Evolutionary conservation across 2,888 invertebrate species (phyloP).

Genomic region (Bembecia ichneumoniformis): DNA sequence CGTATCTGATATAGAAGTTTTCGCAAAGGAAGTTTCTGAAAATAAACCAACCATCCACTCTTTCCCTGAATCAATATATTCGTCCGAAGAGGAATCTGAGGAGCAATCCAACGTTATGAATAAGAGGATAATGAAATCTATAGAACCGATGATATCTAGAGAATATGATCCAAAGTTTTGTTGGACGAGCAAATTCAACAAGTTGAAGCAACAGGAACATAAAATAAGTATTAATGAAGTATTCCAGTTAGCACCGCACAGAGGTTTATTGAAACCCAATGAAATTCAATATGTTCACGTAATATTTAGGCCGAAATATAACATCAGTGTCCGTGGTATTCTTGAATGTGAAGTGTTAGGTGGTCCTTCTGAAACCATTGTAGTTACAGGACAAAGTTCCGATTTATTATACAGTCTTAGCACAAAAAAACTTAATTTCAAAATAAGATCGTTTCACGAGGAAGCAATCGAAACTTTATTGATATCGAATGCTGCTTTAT

Average conservation of each 20-base stretch:
- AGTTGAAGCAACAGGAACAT: constrained; percentile 17
- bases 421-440: constrained; percentile 47
- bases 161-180: constrained; percentile 33
- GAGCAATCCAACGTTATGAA: constrained; percentile 19
- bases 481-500: constrained; percentile 63
- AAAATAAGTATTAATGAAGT: constrained; percentile 38
- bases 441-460: constrained; percentile 58
- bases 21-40: no score
- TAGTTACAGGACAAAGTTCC: constrained; percentile 64
- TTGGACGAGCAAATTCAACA: constrained; percentile 46
- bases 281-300: constrained; percentile 63
- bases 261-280: constrained; percentile 63
- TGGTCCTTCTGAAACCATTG: constrained; percentile 67
- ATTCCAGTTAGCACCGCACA: constrained; percentile 56
- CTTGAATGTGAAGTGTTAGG: constrained; percentile 69
- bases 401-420: constrained; percentile 63
- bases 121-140: constrained; percentile 29
- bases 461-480: constrained; percentile 38
- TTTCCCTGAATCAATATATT: neutral
- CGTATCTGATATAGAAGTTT: no score
- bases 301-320: constrained; percentile 52
- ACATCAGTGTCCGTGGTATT: constrained; percentile 54
- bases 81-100: constrained; percentile 12
- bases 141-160: constrained; percentile 41
- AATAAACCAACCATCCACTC: no score